Base-by-base conservation (phyloP, 2,888 invertebrate genomes). In the Pegoplata infirma region DNA sequence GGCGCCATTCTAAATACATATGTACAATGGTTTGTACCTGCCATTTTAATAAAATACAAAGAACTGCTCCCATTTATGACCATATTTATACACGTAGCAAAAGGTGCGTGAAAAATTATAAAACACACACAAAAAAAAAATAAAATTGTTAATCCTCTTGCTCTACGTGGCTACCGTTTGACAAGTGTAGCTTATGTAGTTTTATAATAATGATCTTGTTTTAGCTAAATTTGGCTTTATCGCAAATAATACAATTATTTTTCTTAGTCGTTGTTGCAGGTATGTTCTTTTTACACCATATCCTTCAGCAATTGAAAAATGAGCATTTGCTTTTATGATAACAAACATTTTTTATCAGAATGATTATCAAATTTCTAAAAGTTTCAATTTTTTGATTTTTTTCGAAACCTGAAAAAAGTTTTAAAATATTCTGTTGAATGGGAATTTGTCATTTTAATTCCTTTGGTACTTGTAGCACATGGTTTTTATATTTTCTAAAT, bases 31-130 rank as follows among this genome's bases (percentile, higher is more conserved):
- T 21, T 17, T 19, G 19, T 19, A 14, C 16, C n/a, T n/a, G n/a
- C n/a, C 1, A 21, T 21, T 10, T 14, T n/a, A 1, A n/a, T n/a
- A n/a, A 23, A 23, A 25, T n/a, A 0, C 5, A 46, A 44, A 51
- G n/a, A 25, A 47, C 47, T 58, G 64, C 44, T 66, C 47, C 49
- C 49, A 73, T 49, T 73, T 64, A 7, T 10, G 17, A 40, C 4
- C 10, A 49, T 14, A 40, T 25, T 17, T 47, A 21, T 17, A 17
- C 12, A 21, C 19, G 10, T n/a, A 47, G 55, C 5, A 49, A 17
- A 51, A 51, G 49, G 40, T 66, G 73, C 64, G 56, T 73, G 17
- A 23, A n/a, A 40, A 40, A 40, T n/a, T 40, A 40, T 12, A n/a
- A n/a, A n/a, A 2, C 1, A 36, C 36, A 32, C 25, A n/a, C n/a